Percentiles rank a stretch among this genome's conserved stretches.
Conservation (phyloP, 1,140 invertebrate species). For the Calosoma granatense region DNA sequence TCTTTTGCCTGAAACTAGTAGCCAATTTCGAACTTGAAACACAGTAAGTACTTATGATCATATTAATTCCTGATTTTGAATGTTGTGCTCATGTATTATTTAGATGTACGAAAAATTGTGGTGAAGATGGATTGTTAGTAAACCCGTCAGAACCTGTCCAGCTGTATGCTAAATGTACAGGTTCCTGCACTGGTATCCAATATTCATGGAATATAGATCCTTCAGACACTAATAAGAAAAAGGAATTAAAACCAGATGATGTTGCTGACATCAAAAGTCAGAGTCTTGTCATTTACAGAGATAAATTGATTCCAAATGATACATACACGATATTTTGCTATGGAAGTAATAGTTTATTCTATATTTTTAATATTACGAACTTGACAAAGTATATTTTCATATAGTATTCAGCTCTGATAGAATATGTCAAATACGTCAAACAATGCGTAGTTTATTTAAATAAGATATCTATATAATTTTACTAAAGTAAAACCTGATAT, state of each 20-base stretch:
- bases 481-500: neutral
- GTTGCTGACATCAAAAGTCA: neutral
- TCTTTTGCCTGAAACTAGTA: no score
- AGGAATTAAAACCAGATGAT: neutral
- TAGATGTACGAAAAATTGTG: neutral
- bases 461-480: neutral
- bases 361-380: no score
- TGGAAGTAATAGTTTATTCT: no score
- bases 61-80: no score
- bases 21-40: no score
- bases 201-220: neutral
- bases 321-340: neutral
- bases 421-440: no score
- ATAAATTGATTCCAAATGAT: neutral
- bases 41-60: no score
- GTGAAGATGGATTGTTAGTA: neutral
- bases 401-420: no score
- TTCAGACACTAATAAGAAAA: neutral
- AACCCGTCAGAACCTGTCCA: neutral
- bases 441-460: neutral
- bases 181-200: neutral
- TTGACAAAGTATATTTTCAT: no score
- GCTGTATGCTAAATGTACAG: neutral
- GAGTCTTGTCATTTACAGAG: neutral
- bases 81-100: neutral